Conservation (phyloP, 2,888 invertebrate species). For the Rutpela maculata region DNA sequence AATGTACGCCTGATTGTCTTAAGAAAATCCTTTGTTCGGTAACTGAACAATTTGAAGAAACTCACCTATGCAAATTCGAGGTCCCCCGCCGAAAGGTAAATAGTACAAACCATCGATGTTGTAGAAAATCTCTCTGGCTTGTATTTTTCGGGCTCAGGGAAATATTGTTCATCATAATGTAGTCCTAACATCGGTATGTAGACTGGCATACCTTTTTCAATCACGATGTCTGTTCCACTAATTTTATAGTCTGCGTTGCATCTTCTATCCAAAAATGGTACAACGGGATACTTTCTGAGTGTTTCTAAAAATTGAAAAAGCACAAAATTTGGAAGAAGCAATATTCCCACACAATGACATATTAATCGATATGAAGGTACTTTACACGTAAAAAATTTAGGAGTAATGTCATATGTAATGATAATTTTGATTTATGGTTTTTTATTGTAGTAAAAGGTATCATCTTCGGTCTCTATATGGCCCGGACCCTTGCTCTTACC, state of each 20-base stretch:
- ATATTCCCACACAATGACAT: too few species aligned
- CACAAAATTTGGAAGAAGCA: too few species aligned
- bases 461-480: too few species aligned
- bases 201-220: slow-evolving; percentile 68
- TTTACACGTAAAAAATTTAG: too few species aligned
- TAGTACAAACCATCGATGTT: slow-evolving; percentile 54
- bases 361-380: too few species aligned
- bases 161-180: slow-evolving; percentile 61
- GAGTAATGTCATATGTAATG: too few species aligned
- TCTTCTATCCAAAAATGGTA: slow-evolving; percentile 63
- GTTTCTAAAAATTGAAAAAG: slow-evolving; percentile 72
- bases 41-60: not conserved
- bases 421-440: too few species aligned
- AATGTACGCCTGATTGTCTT: too few species aligned
- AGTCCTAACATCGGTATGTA: slow-evolving; percentile 61
- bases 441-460: too few species aligned
- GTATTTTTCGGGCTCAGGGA: slow-evolving; percentile 60
- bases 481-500: too few species aligned
- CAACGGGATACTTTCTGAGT: slow-evolving; percentile 70
- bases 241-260: slow-evolving; percentile 62
- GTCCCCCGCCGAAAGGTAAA: slow-evolving; percentile 62
- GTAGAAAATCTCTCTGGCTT: slow-evolving; percentile 60
- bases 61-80: slow-evolving; percentile 61
- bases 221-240: slow-evolving; percentile 57
- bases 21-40: too few species aligned